phyloP scores from a whole-genome alignment of 1,140 invertebrate genomes.

The Ceratosolen fusciceps region DNA sequence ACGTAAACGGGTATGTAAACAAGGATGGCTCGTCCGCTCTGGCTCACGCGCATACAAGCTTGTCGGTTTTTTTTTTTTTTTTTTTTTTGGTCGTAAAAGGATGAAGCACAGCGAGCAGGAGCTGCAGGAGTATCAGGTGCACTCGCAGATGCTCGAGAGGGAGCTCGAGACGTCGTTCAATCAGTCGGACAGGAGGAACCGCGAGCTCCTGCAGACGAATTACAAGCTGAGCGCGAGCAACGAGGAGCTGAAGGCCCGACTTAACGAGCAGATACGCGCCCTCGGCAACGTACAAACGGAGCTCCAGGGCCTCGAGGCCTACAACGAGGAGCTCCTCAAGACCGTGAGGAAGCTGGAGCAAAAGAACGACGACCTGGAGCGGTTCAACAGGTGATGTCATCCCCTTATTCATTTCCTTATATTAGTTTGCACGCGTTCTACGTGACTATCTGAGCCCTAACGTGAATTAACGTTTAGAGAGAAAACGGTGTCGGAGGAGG shows the following conservation, averaged over 20 bases:
- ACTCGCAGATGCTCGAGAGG: conserved; percentile 90
- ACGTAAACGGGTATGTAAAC: not conserved
- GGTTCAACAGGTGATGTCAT: conserved; percentile 82
- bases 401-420: not conserved
- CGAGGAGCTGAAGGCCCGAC: conserved; percentile 79
- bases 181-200: conserved; percentile 88
- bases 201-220: conserved; percentile 85
- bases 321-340: conserved; percentile 85
- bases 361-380: conserved; percentile 97
- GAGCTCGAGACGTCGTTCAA: conserved; percentile 94
- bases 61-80: not conserved
- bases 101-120: conserved; percentile 82
- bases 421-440: not conserved
- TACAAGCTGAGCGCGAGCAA: conserved; percentile 86
- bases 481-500: conserved; percentile 90
- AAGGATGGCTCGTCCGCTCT: too few relatives aligned
- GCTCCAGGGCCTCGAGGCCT: conserved; percentile 82
- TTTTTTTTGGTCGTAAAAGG: too few relatives aligned
- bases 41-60: too few relatives aligned
- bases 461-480: too few relatives aligned
- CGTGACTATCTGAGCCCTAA: conserved; percentile 52
- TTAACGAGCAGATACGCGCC: conserved; percentile 83
- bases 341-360: conserved; percentile 96
- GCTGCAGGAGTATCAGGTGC: conserved; percentile 91
- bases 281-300: conserved; percentile 80